Base-by-base conservation (phyloP, 2,888 invertebrate genomes). In the Spilosoma lubricipeda region DNA sequence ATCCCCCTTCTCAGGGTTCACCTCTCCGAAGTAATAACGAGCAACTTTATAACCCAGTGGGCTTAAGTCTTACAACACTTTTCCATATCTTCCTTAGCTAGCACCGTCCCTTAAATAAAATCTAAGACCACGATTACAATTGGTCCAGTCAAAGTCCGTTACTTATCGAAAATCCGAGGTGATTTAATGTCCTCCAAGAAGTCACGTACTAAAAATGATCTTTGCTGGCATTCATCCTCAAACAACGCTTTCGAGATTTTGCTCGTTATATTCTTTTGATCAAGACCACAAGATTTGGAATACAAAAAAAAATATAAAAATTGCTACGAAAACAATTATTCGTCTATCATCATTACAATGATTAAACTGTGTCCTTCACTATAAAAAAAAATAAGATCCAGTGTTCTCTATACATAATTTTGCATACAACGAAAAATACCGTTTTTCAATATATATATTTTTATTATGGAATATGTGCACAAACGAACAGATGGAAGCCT, bases 141-240 rank as follows among this genome's bases (percentile, higher is more conserved):
- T 89, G 89, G 84, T 88, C 90, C 87, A 89, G 71, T 75, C 75
- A 85, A 89, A 87, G 85, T 84, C 87, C 67, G 88, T 90, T 91
- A 91, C 85, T 90, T 91, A 89, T 88, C 88, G 86, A 89, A 91
- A 92, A 91, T 90, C 89, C 90, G 80, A 86, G 82, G 88, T 91
- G 90, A 91, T 92, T 91, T 91, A 92, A 91, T 88, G 86, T 86
- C 81, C 82, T 67, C 81, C 82, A 86, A 86, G 83, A 86, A 89
- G 83, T 83, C 81, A 81, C 73, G 80, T 84, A 85, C 84, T 89
- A 88, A 86, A 87, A 89, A 84, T 80, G 87, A 88, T 87, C 85
- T 82, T 76, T 70, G 80, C 80, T 74, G 81, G 77, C 75, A 80
- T 80, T 83, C 77, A 78, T 80, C 72, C 73, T 63, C 72, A 75